These are phyloP conservation scores for Rhyzopertha dominica DNA, from an alignment of 1,140 invertebrate genomes.

Conservation along the genomic window DNA sequence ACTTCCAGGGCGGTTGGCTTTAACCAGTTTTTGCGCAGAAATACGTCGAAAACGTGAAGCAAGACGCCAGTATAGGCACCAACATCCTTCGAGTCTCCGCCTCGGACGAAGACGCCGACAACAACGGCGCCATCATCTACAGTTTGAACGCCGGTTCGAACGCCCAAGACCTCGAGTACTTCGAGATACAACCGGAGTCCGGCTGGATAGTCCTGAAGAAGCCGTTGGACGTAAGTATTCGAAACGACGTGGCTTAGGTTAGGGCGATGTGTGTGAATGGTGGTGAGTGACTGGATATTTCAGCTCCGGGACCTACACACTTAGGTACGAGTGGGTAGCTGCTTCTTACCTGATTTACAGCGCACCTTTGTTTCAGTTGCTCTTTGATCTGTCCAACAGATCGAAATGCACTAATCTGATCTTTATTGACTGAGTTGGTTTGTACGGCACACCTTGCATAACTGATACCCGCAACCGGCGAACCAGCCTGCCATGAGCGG, in stretches of 20 bases:
- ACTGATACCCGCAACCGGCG: too few species aligned
- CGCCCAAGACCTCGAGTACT: conserved; percentile 84
- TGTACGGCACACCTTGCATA: conserved; percentile 64
- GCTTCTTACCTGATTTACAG: conserved; percentile 47
- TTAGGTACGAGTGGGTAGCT: conserved; percentile 46
- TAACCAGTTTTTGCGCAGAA: conserved; percentile 55
- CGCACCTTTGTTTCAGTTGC: conserved; percentile 50
- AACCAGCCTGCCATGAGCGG: too few species aligned
- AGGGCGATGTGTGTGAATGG: conserved; percentile 22
- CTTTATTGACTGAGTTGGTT: conserved; percentile 54
- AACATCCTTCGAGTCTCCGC: conserved; percentile 91
- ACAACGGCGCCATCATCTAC: conserved; percentile 92
- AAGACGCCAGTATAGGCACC: conserved; percentile 91
- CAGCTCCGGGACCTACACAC: conserved; percentile 15
- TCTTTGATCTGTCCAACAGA: conserved; percentile 36
- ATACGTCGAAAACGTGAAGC: conserved; percentile 95
- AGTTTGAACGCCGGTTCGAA: conserved; percentile 81
- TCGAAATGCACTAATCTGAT: conserved; percentile 41
- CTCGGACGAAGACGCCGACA: conserved; percentile 92
- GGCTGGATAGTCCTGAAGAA: conserved; percentile 94
- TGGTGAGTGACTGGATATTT: conserved; percentile 20
- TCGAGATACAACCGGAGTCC: conserved; percentile 91
- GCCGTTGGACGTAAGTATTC: conserved; percentile 88
- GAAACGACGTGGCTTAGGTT: background rate
- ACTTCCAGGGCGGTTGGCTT: background rate